Evolutionary conservation across 2,797 vertebrate genomes (phyloP).

Genomic region (Enteromius afrohamiltoni): DNA sequence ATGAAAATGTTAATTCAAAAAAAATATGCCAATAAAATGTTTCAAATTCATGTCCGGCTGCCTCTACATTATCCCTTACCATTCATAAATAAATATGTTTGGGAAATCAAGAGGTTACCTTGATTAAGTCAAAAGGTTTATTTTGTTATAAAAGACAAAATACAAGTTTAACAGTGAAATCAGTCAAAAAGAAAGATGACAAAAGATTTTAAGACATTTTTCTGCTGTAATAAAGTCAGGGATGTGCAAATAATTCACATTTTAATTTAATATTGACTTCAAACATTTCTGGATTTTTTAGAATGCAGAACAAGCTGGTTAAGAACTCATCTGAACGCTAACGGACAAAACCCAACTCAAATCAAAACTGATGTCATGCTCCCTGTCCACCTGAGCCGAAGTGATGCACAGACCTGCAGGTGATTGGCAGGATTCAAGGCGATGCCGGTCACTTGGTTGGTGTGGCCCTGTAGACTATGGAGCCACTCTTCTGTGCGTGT

Average conservation of each 20-base stretch:
- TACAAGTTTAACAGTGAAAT: not conserved
- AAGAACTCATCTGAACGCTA: not conserved
- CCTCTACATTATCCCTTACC: too few species aligned
- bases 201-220: not conserved
- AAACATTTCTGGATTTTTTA: not conserved
- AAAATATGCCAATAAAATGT: too few species aligned
- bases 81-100: not conserved
- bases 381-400: not conserved
- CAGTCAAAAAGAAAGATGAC: too few species aligned
- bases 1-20: too few species aligned
- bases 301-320: not conserved
- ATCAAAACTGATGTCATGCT: not conserved
- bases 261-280: not conserved
- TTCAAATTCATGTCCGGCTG: too few species aligned
- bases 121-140: not conserved
- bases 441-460: slow-evolving; percentile 85
- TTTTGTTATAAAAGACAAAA: not conserved
- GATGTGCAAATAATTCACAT: not conserved
- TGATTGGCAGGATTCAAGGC: slow-evolving; percentile 87
- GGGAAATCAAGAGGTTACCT: not conserved
- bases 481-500: slow-evolving; percentile 88
- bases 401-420: slow-evolving; percentile 82
- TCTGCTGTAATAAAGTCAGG: not conserved
- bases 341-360: not conserved
- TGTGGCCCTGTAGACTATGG: slow-evolving; percentile 84